Percentiles rank a stretch among this genome's conserved stretches.
These are phyloP conservation scores for Heptranchias perlo DNA, from an alignment of 2,113 vertebrate species.

Conservation along the genomic window DNA sequence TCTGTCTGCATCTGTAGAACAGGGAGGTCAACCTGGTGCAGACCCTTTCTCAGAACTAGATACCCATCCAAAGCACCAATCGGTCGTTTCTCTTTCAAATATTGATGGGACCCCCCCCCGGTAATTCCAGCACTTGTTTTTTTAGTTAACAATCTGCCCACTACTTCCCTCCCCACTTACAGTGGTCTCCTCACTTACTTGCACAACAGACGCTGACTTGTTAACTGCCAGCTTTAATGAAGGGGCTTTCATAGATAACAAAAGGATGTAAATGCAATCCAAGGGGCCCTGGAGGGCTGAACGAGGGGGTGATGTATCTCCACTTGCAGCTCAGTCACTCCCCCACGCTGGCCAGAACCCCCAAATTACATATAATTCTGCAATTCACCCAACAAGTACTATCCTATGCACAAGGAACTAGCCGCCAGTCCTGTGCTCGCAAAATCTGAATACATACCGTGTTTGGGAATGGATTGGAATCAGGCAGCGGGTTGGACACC, in stretches of 20 bases:
- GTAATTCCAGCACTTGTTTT: neutral
- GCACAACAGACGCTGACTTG: neutral
- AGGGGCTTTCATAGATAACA: neutral
- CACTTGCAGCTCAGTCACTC: neutral
- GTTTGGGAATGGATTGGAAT: neutral
- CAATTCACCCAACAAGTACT: neutral
- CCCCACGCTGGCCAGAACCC: neutral
- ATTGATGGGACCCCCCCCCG: no score
- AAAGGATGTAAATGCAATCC: neutral
- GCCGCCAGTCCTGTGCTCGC: neutral
- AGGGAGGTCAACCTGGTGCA: no score
- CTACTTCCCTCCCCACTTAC: neutral
- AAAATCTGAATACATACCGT: neutral
- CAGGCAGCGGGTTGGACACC: conserved; percentile 38
- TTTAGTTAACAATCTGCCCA: neutral
- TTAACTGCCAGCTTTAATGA: neutral
- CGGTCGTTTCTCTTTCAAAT: neutral
- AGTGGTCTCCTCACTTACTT: neutral
- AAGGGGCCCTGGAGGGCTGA: neutral
- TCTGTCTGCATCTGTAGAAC: neutral
- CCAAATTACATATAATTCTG: neutral
- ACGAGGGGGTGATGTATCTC: neutral
- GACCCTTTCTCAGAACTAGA: neutral
- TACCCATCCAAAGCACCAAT: neutral
- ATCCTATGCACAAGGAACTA: neutral